Conservation (phyloP, 2,797 vertebrate species). For the Pseudotriccus pelzelni region DNA sequence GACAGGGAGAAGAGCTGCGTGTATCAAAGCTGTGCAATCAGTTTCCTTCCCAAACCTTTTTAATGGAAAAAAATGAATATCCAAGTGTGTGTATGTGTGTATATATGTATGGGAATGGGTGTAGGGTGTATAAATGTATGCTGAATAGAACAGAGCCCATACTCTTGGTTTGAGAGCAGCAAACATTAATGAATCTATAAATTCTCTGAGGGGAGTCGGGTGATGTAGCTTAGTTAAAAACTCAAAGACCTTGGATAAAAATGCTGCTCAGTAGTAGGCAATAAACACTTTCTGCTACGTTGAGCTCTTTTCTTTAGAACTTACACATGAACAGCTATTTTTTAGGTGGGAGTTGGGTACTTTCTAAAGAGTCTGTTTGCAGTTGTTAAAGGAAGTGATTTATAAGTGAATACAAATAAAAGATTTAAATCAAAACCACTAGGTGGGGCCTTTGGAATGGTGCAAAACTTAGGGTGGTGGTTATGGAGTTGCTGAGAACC, state of each 20-base stretch:
- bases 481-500: background rate
- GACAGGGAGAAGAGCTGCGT: background rate
- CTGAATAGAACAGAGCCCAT: background rate
- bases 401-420: background rate
- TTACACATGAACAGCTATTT: background rate
- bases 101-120: background rate
- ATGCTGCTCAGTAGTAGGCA: background rate
- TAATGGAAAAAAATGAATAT: background rate
- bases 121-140: background rate
- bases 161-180: background rate
- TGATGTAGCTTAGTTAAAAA: background rate
- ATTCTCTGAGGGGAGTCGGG: background rate
- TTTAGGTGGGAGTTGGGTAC: background rate
- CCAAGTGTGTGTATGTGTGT: accelerated
- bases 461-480: background rate
- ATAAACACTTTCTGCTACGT: background rate
- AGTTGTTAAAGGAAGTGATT: background rate
- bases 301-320: background rate
- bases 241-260: background rate
- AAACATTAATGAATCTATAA: background rate
- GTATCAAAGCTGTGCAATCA: background rate
- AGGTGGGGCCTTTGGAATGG: background rate
- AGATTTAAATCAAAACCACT: background rate
- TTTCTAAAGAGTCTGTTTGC: background rate
- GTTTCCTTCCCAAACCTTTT: background rate